phyloP scores from a whole-genome alignment of 2,113 vertebrate species.

The Chaetodon auriga region DNA sequence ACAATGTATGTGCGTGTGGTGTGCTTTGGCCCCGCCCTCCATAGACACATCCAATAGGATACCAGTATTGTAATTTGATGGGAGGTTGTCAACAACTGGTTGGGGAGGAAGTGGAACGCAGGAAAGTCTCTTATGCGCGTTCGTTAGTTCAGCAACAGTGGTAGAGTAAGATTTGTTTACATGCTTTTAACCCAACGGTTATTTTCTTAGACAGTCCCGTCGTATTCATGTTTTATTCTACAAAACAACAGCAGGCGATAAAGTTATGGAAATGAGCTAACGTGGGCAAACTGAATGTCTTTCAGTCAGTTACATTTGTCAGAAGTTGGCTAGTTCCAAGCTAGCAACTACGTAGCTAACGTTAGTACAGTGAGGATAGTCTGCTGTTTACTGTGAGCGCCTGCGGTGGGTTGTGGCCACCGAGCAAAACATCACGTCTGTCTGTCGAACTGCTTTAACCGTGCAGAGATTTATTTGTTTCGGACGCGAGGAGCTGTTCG shows the following conservation, averaged over 20 bases:
- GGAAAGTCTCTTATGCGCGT: slow-evolving; percentile 36
- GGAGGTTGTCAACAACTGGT: slow-evolving; percentile 71
- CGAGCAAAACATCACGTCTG: slow-evolving; percentile 9
- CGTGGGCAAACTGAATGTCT: slow-evolving; percentile 35
- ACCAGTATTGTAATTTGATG: slow-evolving; percentile 25
- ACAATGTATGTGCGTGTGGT: too few species aligned
- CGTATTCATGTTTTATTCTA: background rate
- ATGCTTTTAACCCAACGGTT: background rate
- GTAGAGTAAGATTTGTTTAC: background rate
- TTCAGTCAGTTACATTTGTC: slow-evolving; percentile 43
- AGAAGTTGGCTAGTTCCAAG: slow-evolving; percentile 71
- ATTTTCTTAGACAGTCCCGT: background rate
- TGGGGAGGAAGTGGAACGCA: slow-evolving; percentile 10
- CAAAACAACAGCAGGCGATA: slow-evolving; percentile 8
- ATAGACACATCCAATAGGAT: slow-evolving; percentile 58
- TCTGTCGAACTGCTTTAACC: slow-evolving; percentile 9
- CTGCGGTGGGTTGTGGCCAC: slow-evolving; percentile 24
- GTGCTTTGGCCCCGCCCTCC: slow-evolving; percentile 13
- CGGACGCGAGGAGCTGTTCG: background rate
- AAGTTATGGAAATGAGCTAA: slow-evolving; percentile 33
- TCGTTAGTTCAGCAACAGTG: background rate
- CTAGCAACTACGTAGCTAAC: slow-evolving; percentile 68
- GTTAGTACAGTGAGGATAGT: slow-evolving; percentile 12
- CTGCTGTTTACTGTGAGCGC: slow-evolving; percentile 17
- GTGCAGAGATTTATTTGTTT: background rate